These are phyloP conservation scores for Sebastes alutus DNA, from an alignment of 2,797 vertebrate species.

Conservation along the genomic window DNA sequence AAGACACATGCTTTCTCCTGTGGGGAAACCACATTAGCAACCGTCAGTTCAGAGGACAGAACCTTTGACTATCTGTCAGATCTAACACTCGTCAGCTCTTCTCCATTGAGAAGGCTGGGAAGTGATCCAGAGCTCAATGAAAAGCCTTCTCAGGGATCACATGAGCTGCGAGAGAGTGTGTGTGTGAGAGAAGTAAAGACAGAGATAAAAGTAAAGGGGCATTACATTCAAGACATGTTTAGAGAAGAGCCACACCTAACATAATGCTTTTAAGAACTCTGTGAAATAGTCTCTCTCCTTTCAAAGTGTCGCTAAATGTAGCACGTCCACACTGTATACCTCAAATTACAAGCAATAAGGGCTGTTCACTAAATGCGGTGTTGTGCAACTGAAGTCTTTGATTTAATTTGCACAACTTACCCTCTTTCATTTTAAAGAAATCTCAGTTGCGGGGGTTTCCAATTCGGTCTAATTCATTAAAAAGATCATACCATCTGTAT, in stretches of 20 bases:
- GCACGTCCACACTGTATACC: neutral
- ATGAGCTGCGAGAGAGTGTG: conserved; percentile 21
- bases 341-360: neutral
- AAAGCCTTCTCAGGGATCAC: conserved; percentile 68
- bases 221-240: conserved; percentile 38
- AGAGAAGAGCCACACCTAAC: neutral
- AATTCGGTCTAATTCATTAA: conserved; percentile 57
- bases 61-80: conserved; percentile 69
- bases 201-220: conserved; percentile 30
- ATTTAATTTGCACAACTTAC: conserved; percentile 39
- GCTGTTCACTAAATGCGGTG: conserved; percentile 12
- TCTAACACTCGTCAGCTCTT: conserved; percentile 61
- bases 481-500: conserved; percentile 63
- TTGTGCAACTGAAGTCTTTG: conserved; percentile 8
- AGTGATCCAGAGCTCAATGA: conserved; percentile 72
- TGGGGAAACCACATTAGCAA: conserved; percentile 54
- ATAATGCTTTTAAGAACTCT: conserved; percentile 8
- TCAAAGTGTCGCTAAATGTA: neutral
- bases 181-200: conserved; percentile 10
- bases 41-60: conserved; percentile 46
- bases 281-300: neutral
- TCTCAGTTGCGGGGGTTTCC: conserved; percentile 30
- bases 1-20: conserved; percentile 12
- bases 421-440: conserved; percentile 45
- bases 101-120: conserved; percentile 63